Base-by-base conservation (phyloP, 2,888 invertebrate species). In the Cataglyphis cursor region DNA sequence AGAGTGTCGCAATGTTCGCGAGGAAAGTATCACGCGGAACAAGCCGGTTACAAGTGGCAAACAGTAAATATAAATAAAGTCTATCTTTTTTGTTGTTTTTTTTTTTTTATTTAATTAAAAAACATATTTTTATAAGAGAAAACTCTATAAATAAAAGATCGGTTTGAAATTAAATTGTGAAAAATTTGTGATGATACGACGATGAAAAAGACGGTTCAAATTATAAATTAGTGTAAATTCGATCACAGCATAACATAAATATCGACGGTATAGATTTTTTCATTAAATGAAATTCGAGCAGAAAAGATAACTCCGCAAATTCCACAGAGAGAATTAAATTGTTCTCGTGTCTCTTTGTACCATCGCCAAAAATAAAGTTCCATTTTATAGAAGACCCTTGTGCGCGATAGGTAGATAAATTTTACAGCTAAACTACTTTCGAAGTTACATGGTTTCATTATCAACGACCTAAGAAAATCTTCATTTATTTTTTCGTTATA, bases 221-320 rank as follows among this genome's bases (percentile, higher is more conserved):
- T 90, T 84, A 86, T 48, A 48, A 48, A 48, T 48, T 18, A 48
- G 18, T 85, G 88, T 88, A 85, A 87, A 90, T 90, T 44, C 18
- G 83, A 89, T 87, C 84, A 83, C 75, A 90, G 88, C 89, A 88
- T 89, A 89, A 89, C 86, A 48, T 48, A 48, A 87, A 90, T 86
- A 90, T 85, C 85, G 44, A 18, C 18, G 21, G 38, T 51, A n/a
- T 51, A n/a, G 8, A 51, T 51, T 8, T 51, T 51, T 80, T 59
- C 74, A 81, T 76, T 66, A 83, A 85, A 85, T 81, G 62, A 8
- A 74, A 73, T 62, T 38, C 54, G 41, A 15, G 8, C 12, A 38
- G 54, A 73, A 64, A 84, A 84, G 82, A 10, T 83, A 82, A 89
- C 84, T 81, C 82, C 73, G 73, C 75, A 81, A 84, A 86, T 82